These are phyloP conservation scores for Microchrysa polita DNA, from an alignment of 2,888 invertebrate genomes.

Conservation along the genomic window DNA sequence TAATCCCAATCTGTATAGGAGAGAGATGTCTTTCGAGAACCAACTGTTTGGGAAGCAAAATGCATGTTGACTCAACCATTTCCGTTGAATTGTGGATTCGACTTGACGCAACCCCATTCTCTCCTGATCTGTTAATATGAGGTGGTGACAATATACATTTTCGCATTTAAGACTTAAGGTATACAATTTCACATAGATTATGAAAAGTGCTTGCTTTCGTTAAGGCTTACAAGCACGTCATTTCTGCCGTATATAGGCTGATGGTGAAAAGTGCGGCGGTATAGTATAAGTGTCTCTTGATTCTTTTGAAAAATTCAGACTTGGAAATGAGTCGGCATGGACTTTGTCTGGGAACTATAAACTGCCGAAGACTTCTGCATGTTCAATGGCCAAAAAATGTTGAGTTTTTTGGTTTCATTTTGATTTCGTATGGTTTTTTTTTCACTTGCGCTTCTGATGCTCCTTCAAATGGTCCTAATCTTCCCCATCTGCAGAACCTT, in stretches of 20 bases:
- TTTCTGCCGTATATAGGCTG: not conserved
- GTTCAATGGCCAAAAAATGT: slow-evolving; percentile 42
- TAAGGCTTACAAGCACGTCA: slow-evolving; percentile 9
- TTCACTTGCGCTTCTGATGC: not conserved
- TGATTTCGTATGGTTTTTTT: slow-evolving; percentile 29
- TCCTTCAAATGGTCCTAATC: slow-evolving; percentile 20
- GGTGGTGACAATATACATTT: slow-evolving; percentile 30
- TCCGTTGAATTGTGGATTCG: too few species aligned
- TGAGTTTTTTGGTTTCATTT: slow-evolving; percentile 37
- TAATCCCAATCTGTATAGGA: not conserved
- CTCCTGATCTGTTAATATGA: not conserved
- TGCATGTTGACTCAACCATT: too few species aligned
- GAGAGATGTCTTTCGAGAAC: not conserved
- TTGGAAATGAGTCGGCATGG: slow-evolving; percentile 49
- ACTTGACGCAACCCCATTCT: not conserved
- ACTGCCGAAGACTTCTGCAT: slow-evolving; percentile 41
- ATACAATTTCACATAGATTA: slow-evolving; percentile 44
- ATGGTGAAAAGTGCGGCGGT: not conserved
- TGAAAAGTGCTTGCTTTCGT: slow-evolving; percentile 40
- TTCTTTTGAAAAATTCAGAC: slow-evolving; percentile 45
- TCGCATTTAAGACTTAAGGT: slow-evolving; percentile 10
- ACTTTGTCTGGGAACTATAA: slow-evolving; percentile 47
- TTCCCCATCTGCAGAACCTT: slow-evolving; percentile 26
- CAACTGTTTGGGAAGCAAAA: not conserved
- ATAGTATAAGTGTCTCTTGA: not conserved